Conservation (phyloP, 2,113 vertebrate genomes). For the Lophius piscatorius region DNA sequence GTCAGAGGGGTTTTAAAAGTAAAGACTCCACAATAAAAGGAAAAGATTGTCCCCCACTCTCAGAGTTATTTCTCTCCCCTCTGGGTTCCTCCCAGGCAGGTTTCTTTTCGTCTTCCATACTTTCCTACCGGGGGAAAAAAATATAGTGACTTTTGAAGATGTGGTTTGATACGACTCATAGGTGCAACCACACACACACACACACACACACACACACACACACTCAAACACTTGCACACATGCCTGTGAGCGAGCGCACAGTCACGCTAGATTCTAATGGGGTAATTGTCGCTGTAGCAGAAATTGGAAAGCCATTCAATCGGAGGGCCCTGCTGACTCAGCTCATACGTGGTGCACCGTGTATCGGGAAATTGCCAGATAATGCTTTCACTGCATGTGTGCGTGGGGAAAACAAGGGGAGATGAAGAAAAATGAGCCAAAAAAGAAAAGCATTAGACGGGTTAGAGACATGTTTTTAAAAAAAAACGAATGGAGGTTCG, state of each 20-base stretch:
- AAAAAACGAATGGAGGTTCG: slow-evolving; percentile 13
- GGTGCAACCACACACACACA: slow-evolving; percentile 22
- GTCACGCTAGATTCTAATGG: slow-evolving; percentile 18
- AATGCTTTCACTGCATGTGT: slow-evolving; percentile 21
- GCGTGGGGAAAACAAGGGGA: slow-evolving; percentile 7
- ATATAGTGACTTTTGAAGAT: slow-evolving; percentile 24
- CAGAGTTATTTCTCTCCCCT: no score
- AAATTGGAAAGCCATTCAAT: slow-evolving; percentile 63
- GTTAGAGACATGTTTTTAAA: slow-evolving; percentile 8
- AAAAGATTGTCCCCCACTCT: no score
- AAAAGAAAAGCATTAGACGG: not conserved
- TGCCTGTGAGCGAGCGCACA: not conserved
- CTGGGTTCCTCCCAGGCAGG: slow-evolving; percentile 3
- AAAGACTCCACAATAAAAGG: no score
- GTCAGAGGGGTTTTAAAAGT: no score
- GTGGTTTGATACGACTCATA: slow-evolving; percentile 46
- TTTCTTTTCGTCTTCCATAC: slow-evolving; percentile 35
- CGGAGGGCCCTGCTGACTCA: slow-evolving; percentile 48
- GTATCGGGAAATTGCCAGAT: slow-evolving; percentile 48
- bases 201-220: slow-evolving; percentile 25
- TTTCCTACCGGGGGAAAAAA: slow-evolving; percentile 29
- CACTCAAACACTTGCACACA: slow-evolving; percentile 28
- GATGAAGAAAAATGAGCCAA: slow-evolving; percentile 8
- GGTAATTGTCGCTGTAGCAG: slow-evolving; percentile 40
- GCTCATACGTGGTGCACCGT: slow-evolving; percentile 18